Evolutionary conservation across 2,888 invertebrate genomes (phyloP).

Genomic region (Synanthedon andrenaeformis): DNA sequence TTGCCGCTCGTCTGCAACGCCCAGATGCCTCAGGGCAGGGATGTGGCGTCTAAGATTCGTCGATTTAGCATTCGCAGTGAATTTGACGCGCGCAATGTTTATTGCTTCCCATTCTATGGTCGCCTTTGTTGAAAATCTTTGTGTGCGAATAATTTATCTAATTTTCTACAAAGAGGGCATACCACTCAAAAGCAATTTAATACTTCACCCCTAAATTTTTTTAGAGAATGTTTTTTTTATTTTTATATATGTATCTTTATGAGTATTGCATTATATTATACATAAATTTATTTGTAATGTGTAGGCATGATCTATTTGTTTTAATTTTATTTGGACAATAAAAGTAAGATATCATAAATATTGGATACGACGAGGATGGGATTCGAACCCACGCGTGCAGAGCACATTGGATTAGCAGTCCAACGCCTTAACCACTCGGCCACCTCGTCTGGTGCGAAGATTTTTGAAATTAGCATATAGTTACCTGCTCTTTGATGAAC

Average conservation of each 20-base stretch:
- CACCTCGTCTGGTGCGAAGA: constrained; percentile 73
- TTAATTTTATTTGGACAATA: not conserved
- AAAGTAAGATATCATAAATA: not conserved
- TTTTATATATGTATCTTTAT: not conserved
- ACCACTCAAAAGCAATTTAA: constrained; percentile 15
- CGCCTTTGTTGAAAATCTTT: constrained; percentile 44
- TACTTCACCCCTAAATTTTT: constrained; percentile 11
- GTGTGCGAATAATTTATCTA: constrained; percentile 60
- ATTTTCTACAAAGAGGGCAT: constrained; percentile 52
- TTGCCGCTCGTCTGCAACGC: not conserved
- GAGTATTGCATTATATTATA: too few relatives aligned
- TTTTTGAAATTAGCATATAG: not conserved
- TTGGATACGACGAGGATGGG: constrained; percentile 77
- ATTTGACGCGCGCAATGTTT: constrained; percentile 57
- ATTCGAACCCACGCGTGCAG: constrained; percentile 88
- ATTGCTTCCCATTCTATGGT: constrained; percentile 36
- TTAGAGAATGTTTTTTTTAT: constrained; percentile 7
- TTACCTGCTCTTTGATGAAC: too few relatives aligned
- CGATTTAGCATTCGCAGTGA: constrained; percentile 51
- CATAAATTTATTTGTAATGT: too few relatives aligned
- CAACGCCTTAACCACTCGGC: constrained; percentile 89
- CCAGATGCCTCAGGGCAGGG: constrained; percentile 8
- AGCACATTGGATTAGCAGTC: constrained; percentile 90
- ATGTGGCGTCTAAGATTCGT: constrained; percentile 28
- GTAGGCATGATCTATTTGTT: too few relatives aligned